Base-by-base conservation (phyloP, 2,797 vertebrate genomes). In the Rhinatrema bivittatum region DNA sequence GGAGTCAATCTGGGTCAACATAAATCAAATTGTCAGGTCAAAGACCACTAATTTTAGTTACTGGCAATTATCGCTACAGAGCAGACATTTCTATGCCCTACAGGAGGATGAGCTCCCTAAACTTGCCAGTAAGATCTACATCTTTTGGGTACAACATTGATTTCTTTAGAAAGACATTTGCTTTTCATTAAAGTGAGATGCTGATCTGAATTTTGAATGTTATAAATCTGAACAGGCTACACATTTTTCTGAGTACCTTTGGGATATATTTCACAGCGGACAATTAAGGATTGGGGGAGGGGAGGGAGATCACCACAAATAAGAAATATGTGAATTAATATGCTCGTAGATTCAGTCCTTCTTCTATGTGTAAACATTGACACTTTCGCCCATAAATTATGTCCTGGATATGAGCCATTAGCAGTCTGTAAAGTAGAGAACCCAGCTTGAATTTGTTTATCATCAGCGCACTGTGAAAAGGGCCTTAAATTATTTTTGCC, bases 391-490 rank as follows among this genome's bases (percentile, higher is more conserved):
- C 39, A 49, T 42, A 23, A 49, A 42, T 42, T 46, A 49, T 49
- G 49, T 20, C 49, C 39, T 25, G 27, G 32, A 30, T 27, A 14
- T 21, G 22, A 46, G 13, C 46, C 46, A 49, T 49, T 49, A 49
- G 39, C 39, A 11, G 32, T 15, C 24, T 31, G 41, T 36, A 31
- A 49, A 18, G 32, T 32, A 25, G 46, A 38, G 28, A 36, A 38
- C 33, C 46, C 43, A 18, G 39, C 42, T 54, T 50, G 48, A 54
- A 50, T 60, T 63, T 59, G 51, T 66, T 56, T 50, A 53, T 42
- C 32, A 44, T 54, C 20, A 58, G 43, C 35, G 36, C 50, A 53
- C 50, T 53, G 51, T 42, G 6, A 42, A 50, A 38, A 53, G 39
- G 29, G 35, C 46, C 43, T 61, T 52, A 40, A 42, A 55, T 64